Conservation (phyloP, 2,888 invertebrate genomes). For the Dryobotodes eremita region DNA sequence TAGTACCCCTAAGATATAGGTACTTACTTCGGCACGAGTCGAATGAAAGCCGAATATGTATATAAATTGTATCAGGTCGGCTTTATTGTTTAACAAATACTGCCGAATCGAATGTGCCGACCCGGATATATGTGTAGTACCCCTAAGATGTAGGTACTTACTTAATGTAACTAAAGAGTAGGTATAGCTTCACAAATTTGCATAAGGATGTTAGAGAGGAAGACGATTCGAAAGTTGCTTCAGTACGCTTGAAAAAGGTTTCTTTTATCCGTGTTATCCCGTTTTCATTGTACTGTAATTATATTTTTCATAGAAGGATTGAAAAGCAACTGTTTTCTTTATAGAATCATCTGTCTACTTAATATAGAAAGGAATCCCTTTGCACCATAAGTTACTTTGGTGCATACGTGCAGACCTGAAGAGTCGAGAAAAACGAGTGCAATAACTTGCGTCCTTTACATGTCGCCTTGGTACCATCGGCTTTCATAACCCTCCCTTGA, state of each 20-base stretch:
- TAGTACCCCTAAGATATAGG: neutral
- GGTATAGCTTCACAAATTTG: constrained; percentile 14
- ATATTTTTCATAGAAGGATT: neutral
- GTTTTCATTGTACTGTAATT: neutral
- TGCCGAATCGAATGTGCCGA: neutral
- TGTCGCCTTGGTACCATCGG: constrained; percentile 12
- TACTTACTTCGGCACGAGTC: neutral
- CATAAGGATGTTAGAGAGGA: constrained; percentile 14
- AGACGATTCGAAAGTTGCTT: neutral
- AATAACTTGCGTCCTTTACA: constrained; percentile 46
- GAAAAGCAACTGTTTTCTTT: neutral
- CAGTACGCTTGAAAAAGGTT: neutral
- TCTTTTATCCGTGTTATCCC: neutral
- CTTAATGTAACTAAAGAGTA: neutral
- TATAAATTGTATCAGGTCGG: neutral
- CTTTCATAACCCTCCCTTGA: constrained; percentile 26
- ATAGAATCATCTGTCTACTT: constrained; percentile 1
- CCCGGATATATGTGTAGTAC: neutral
- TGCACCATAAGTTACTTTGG: constrained; percentile 29
- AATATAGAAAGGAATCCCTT: constrained; percentile 44
- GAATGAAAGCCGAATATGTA: neutral
- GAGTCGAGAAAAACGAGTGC: constrained; percentile 48
- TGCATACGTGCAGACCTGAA: constrained; percentile 55
- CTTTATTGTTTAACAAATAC: neutral
- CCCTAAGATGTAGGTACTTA: neutral